Percentiles rank a stretch among this genome's conserved stretches.
Evolutionary conservation across 2,113 vertebrate genomes (phyloP).

Genomic region (Phaethon lepturus): DNA sequence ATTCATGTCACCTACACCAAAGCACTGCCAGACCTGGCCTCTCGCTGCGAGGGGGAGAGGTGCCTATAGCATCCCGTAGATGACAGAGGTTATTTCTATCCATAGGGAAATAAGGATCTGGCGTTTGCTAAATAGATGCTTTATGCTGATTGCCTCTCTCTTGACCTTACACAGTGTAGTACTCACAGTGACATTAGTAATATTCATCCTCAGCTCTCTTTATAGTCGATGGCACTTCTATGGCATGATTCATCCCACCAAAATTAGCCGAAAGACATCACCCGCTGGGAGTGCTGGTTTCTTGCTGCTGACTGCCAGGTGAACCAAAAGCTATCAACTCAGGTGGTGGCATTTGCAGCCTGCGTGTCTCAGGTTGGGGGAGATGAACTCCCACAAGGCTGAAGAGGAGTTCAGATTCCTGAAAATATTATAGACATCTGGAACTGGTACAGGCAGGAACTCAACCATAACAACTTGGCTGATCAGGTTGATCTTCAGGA

Average conservation of each 20-base stretch:
- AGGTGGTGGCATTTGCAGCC: not conserved
- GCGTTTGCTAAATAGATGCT: not conserved
- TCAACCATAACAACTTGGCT: accelerated
- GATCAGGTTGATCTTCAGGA: not conserved
- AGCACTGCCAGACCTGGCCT: not conserved
- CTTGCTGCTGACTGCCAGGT: not conserved
- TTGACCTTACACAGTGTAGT: not conserved
- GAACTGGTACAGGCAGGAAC: not conserved
- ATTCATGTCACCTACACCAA: not conserved
- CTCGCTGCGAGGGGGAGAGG: not conserved
- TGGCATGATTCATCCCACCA: not conserved
- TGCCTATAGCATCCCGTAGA: not conserved
- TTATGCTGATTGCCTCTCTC: not conserved
- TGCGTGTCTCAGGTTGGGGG: not conserved
- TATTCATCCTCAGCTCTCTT: not conserved
- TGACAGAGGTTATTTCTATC: not conserved
- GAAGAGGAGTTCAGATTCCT: not conserved
- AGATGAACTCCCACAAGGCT: not conserved
- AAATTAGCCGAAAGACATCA: not conserved
- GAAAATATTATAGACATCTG: not conserved
- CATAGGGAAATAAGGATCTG: not conserved
- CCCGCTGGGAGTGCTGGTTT: accelerated
- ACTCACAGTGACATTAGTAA: not conserved
- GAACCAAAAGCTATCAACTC: not conserved
- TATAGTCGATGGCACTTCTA: not conserved